Evolutionary conservation across 2,113 vertebrate species (phyloP).

Genomic region (Lycocorax pyrrhopterus): DNA sequence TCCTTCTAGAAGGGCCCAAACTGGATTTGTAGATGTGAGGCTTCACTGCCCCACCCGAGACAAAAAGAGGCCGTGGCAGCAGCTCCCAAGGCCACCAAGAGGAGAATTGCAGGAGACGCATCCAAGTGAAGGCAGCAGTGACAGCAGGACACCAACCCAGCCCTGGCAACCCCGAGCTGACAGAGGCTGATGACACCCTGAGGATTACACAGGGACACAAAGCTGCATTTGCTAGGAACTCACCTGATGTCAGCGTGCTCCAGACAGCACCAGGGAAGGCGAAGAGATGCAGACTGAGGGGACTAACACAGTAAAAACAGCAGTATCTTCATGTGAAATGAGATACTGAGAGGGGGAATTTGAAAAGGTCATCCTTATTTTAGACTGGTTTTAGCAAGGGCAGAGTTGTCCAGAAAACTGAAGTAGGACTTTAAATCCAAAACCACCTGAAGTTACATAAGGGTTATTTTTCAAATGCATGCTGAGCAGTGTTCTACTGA

Average conservation of each 20-base stretch:
- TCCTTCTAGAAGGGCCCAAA: not conserved
- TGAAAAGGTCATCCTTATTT: not conserved
- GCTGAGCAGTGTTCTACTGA: not conserved
- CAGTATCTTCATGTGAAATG: not conserved
- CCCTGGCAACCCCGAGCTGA: not conserved
- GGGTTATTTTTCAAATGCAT: not conserved
- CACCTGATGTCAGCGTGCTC: not conserved
- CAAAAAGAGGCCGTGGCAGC: not conserved
- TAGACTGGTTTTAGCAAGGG: not conserved
- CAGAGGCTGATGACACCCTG: not conserved
- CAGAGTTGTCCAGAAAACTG: not conserved
- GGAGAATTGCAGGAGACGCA: not conserved
- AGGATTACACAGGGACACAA: not conserved
- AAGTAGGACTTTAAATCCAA: not conserved
- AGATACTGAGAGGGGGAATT: not conserved
- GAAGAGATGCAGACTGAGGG: not conserved
- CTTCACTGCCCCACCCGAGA: not conserved
- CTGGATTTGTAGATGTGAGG: not conserved
- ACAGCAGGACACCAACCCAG: not conserved
- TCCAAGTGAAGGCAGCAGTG: not conserved
- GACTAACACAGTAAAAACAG: not conserved
- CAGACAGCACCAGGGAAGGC: not conserved
- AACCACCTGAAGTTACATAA: not conserved
- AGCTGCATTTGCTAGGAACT: rapidly evolving
- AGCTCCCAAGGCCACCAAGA: not conserved